Evolutionary conservation across 2,888 invertebrate genomes (phyloP).

Genomic region (Melanchra persicariae): DNA sequence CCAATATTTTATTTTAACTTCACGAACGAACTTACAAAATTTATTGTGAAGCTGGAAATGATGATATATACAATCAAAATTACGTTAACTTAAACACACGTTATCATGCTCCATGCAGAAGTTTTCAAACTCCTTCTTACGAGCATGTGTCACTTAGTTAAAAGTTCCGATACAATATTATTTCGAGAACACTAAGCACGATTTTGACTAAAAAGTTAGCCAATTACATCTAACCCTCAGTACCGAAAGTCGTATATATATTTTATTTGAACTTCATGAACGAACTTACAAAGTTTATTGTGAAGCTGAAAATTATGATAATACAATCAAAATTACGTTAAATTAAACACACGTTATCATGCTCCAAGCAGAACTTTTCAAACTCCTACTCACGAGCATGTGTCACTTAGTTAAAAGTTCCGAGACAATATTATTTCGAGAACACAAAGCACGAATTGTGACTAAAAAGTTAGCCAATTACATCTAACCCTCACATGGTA

Average conservation of each 20-base stretch:
- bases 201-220: conserved; percentile 52
- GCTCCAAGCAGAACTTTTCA: conserved; percentile 5
- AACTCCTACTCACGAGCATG: conserved; percentile 11
- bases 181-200: conserved; percentile 12
- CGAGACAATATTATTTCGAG: conserved; percentile 35
- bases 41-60: background rate
- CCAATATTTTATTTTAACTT: conserved; percentile 1
- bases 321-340: conserved; percentile 8
- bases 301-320: background rate
- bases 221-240: conserved; percentile 50
- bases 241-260: too few species aligned
- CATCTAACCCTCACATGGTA: conserved; percentile 29
- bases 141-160: conserved; percentile 21
- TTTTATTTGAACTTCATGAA: background rate
- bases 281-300: conserved; percentile 2
- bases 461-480: conserved; percentile 57
- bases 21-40: background rate
- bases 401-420: conserved; percentile 39
- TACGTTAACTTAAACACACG: conserved; percentile 17
- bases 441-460: conserved; percentile 30
- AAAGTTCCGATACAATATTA: conserved; percentile 47
- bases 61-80: conserved; percentile 3
- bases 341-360: conserved; percentile 24
- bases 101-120: conserved; percentile 13
- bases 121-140: conserved; percentile 16